Conservation (phyloP, 2,113 vertebrate species). For the Spea multiplicata region DNA sequence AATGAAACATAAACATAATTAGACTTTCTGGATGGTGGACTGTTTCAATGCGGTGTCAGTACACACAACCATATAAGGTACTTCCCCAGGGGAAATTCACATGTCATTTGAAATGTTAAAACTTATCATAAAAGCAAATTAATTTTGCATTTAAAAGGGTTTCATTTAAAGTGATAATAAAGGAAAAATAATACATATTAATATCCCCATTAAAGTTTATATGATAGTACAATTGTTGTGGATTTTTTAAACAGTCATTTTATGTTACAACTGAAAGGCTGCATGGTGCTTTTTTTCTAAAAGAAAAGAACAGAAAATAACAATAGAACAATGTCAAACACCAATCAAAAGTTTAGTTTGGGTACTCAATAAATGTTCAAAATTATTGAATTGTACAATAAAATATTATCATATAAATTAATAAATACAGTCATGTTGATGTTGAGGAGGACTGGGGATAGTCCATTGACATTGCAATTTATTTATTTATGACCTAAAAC, state of each 20-base stretch:
- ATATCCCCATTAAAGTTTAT: constrained; percentile 38
- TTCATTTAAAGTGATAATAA: constrained; percentile 26
- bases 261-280: constrained; percentile 21
- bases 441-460: too few species aligned
- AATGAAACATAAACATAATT: constrained; percentile 3
- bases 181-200: constrained; percentile 46
- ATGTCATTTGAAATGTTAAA: constrained; percentile 43
- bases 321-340: constrained; percentile 36
- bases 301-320: too few species aligned
- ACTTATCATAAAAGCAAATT: constrained; percentile 47
- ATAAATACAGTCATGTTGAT: too few species aligned
- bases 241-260: constrained; percentile 41
- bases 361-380: too few species aligned
- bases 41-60: constrained; percentile 26
- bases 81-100: constrained; percentile 31
- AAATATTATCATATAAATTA: too few species aligned
- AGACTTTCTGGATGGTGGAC: neutral
- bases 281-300: constrained; percentile 8
- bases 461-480: too few species aligned
- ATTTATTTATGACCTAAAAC: too few species aligned
- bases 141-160: constrained; percentile 44
- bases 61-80: constrained; percentile 23
- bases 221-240: constrained; percentile 44
- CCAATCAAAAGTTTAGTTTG: constrained; percentile 24
- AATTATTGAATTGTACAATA: too few species aligned